Evolutionary conservation across 2,888 invertebrate genomes (phyloP).

Genomic region (Acanthococcus lagerstroemiae): DNA sequence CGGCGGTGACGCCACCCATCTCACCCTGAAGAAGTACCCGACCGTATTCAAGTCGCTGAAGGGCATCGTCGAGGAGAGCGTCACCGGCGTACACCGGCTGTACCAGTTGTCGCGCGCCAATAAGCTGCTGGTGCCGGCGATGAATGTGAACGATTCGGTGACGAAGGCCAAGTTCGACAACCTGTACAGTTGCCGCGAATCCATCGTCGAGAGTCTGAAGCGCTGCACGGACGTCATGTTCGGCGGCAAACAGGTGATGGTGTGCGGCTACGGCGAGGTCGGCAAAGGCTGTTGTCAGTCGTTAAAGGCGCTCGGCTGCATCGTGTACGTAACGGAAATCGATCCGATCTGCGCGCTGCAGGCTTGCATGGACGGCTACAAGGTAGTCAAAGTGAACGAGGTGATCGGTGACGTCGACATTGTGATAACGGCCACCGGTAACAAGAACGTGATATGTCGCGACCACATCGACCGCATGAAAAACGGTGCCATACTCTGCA

Average conservation of each 20-base stretch:
- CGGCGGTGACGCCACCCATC: conserved; percentile 92
- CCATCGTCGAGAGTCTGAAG: conserved; percentile 76
- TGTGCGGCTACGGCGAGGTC: conserved; percentile 95
- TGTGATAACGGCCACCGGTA: conserved; percentile 94
- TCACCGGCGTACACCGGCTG: conserved; percentile 93
- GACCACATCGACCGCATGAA: conserved; percentile 96
- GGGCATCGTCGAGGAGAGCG: conserved; percentile 93
- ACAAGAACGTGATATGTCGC: conserved; percentile 89
- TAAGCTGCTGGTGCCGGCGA: conserved; percentile 88
- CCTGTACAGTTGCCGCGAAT: conserved; percentile 88
- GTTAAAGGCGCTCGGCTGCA: conserved; percentile 85
- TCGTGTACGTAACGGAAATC: conserved; percentile 87
- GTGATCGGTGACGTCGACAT: conserved; percentile 86
- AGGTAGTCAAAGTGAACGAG: conserved; percentile 89
- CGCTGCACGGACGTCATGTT: conserved; percentile 94
- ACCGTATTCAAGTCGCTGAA: conserved; percentile 87
- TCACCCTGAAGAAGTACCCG: conserved; percentile 91
- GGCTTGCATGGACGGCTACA: conserved; percentile 94
- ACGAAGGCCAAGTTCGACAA: conserved; percentile 98
- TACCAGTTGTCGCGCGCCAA: conserved; percentile 92
- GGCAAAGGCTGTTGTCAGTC: conserved; percentile 96
- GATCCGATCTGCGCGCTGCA: conserved; percentile 96
- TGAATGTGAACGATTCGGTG: conserved; percentile 97
- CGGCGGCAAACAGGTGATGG: conserved; percentile 90
- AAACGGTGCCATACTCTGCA: conserved; percentile 88